Evolutionary conservation across 2,797 vertebrate species (phyloP).

Genomic region (Lagorchestes hirsutus): DNA sequence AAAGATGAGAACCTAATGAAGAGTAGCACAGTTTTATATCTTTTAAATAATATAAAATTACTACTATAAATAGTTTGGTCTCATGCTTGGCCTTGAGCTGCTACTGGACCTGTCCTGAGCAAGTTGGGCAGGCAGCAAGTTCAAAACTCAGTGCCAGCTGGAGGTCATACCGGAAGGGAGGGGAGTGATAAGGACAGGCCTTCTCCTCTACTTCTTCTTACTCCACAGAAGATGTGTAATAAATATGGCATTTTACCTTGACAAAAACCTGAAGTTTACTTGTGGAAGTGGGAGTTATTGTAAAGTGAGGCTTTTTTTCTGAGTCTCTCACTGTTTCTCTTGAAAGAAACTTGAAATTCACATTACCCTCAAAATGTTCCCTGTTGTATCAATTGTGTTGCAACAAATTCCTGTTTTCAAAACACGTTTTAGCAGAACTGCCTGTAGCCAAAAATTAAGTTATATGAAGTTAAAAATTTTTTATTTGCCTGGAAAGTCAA

Average conservation of each 20-base stretch:
- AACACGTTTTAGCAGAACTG: background rate
- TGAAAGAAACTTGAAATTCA: background rate
- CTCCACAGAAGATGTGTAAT: background rate
- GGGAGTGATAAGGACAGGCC: background rate
- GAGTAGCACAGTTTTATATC: background rate
- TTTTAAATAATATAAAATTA: background rate
- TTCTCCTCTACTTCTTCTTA: background rate
- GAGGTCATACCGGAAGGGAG: background rate
- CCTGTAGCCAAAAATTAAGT: background rate
- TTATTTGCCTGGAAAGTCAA: constrained; percentile 14
- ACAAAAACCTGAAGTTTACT: background rate
- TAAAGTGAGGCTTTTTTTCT: background rate
- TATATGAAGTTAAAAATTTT: constrained; percentile 6
- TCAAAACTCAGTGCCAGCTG: background rate
- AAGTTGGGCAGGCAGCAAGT: background rate
- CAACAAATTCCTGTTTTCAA: background rate
- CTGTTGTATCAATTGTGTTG: background rate
- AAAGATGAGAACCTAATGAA: background rate
- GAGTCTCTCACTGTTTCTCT: background rate
- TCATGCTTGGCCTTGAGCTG: background rate
- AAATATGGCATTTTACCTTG: background rate
- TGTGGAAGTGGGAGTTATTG: background rate
- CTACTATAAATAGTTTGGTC: background rate
- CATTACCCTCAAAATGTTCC: background rate
- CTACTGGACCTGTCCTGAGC: background rate